Conservation (phyloP, 2,113 vertebrate genomes). For the Neolamprologus fasciatus region DNA sequence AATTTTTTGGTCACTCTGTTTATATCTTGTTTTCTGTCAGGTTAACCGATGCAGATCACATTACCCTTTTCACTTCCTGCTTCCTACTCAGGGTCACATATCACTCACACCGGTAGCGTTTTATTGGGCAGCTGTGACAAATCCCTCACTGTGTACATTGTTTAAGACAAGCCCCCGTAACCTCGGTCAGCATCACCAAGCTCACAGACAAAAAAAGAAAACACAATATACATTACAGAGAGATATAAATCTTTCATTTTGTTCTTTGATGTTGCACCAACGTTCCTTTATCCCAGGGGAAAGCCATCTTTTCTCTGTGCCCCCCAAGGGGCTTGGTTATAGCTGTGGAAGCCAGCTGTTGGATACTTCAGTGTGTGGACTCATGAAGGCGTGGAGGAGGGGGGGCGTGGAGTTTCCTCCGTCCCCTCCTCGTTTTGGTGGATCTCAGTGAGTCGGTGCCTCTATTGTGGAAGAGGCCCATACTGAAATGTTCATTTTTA, state of each 20-base stretch:
- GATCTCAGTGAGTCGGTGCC: slow-evolving; percentile 33
- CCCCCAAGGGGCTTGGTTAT: slow-evolving; percentile 25
- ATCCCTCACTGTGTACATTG: slow-evolving; percentile 32
- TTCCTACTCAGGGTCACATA: not conserved
- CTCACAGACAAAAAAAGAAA: not conserved
- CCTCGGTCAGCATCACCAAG: slow-evolving; percentile 33
- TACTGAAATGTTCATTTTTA: not conserved
- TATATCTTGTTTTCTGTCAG: not conserved
- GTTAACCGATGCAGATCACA: not conserved
- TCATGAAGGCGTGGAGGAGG: not conserved
- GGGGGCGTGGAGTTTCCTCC: slow-evolving; percentile 16
- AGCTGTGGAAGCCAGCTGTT: slow-evolving; percentile 56
- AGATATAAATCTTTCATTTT: slow-evolving; percentile 53
- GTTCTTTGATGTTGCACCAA: slow-evolving; percentile 26
- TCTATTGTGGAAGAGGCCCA: slow-evolving; percentile 41
- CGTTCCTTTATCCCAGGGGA: slow-evolving; percentile 40
- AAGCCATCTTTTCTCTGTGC: not conserved
- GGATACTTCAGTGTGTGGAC: not conserved
- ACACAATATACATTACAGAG: slow-evolving; percentile 12
- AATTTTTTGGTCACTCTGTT: not conserved
- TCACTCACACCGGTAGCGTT: not conserved
- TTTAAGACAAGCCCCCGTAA: slow-evolving; percentile 12
- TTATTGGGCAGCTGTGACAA: not conserved
- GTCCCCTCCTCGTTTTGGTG: slow-evolving; percentile 4
- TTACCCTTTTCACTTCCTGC: not conserved